Conservation (phyloP, 1,140 invertebrate species). For the Anastatus disparis region DNA sequence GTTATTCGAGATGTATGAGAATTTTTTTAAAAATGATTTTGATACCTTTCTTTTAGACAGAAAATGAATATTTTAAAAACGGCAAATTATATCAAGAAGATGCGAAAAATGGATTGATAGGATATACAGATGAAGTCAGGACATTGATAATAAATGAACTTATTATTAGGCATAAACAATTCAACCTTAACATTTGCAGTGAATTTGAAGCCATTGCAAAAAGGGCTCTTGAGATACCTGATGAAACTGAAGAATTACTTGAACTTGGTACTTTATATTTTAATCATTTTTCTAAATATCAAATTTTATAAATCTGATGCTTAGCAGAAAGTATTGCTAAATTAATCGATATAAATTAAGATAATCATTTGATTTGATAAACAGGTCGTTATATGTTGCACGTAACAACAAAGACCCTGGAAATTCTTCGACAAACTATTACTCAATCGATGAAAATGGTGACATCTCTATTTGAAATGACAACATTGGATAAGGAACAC, state of each 20-base stretch:
- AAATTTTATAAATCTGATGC: too few relatives aligned
- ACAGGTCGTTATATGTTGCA: conserved; percentile 73
- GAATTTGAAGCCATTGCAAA: conserved; percentile 72
- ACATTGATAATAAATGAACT: conserved; percentile 67
- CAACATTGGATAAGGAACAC: conserved; percentile 73
- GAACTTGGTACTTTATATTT: conserved; percentile 59
- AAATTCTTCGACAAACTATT: conserved; percentile 73
- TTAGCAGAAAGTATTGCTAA: neutral
- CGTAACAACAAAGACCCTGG: conserved; percentile 71
- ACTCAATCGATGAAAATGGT: conserved; percentile 71
- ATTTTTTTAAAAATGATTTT: too few relatives aligned
- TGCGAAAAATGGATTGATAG: conserved; percentile 63
- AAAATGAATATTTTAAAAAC: conserved; percentile 73
- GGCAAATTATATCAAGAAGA: conserved; percentile 66
- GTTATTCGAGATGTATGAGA: too few relatives aligned
- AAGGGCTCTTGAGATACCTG: conserved; percentile 72
- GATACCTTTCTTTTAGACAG: conserved; percentile 48
- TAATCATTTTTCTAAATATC: conserved; percentile 4
- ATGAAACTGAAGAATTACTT: conserved; percentile 78
- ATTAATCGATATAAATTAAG: neutral
- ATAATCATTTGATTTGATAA: conserved; percentile 4
- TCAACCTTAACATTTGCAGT: conserved; percentile 73
- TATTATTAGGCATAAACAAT: conserved; percentile 64
- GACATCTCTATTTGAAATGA: conserved; percentile 76
- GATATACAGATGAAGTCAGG: conserved; percentile 61